A percentile compares a stretch with the other conserved stretches of the same genome.
phyloP scores from a whole-genome alignment of 1,140 invertebrate genomes.

The Brachionus angularis region DNA sequence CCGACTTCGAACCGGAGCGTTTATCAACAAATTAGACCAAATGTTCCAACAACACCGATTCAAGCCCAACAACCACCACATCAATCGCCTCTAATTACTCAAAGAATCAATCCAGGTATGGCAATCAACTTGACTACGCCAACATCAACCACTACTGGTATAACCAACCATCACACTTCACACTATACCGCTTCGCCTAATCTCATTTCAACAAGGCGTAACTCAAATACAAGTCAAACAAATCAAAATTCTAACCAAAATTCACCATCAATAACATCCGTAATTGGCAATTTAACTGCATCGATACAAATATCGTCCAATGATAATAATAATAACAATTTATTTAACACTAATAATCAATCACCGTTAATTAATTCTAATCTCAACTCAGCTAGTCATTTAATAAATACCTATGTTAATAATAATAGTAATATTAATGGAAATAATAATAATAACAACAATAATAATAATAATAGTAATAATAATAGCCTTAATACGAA shows the following conservation, averaged over 20 bases:
- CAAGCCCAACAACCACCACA: no score
- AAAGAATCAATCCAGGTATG: no score
- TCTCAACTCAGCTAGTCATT: constrained; percentile 36
- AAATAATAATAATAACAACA: no score
- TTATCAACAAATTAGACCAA: no score
- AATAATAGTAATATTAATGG: no score
- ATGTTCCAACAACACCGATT: no score
- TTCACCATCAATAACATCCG: constrained; percentile 16
- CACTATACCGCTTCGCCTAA: constrained; percentile 11
- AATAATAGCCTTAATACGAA: no score
- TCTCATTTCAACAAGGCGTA: not conserved
- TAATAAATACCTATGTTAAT: constrained; percentile 18
- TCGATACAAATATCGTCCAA: constrained; percentile 28
- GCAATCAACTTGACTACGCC: no score
- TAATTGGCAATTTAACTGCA: constrained; percentile 24
- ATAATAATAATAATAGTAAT: no score
- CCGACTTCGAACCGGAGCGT: constrained; percentile 41
- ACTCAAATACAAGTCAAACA: constrained; percentile 25
- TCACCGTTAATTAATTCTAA: constrained; percentile 5
- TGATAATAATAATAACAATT: constrained; percentile 2
- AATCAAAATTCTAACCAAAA: not conserved
- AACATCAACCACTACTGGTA: constrained; percentile 2
- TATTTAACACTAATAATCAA: constrained; percentile 12
- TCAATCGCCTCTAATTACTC: no score
- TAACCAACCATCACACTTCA: not conserved